Percentiles rank a stretch among this genome's conserved stretches.
phyloP scores from a whole-genome alignment of 2,797 vertebrate species.

The Ciconia nigra region DNA sequence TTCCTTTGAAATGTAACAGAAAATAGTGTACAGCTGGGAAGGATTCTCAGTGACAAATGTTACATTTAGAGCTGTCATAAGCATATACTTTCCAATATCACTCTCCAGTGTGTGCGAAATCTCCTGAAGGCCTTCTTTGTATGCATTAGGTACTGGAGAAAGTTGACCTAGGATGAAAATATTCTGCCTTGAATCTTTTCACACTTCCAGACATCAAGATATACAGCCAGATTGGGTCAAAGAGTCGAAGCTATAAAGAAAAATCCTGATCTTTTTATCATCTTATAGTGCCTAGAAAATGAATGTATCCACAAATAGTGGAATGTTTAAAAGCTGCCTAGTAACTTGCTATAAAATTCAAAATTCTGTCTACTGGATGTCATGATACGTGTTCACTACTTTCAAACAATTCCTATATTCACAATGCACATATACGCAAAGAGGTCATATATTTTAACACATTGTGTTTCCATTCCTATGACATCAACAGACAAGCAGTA shows the following conservation, averaged over 20 bases:
- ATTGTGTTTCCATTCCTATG: not conserved
- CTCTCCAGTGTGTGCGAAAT: not conserved
- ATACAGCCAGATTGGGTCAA: not conserved
- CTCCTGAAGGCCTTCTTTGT: not conserved
- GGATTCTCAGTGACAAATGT: not conserved
- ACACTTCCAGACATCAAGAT: not conserved
- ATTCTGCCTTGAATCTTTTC: not conserved
- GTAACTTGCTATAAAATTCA: not conserved
- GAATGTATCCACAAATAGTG: not conserved
- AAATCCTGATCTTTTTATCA: not conserved
- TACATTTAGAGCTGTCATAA: not conserved
- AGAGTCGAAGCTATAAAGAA: not conserved
- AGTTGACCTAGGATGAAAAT: not conserved
- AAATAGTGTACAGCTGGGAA: not conserved
- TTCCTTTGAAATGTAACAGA: not conserved
- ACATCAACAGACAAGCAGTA: not conserved
- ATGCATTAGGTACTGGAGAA: not conserved
- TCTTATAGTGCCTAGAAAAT: not conserved
- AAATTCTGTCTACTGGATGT: not conserved
- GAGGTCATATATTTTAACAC: not conserved
- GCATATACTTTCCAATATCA: not conserved
- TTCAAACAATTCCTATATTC: not conserved
- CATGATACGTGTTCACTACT: not conserved
- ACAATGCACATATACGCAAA: fast-evolving
- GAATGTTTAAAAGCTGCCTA: not conserved